Conservation (phyloP, 2,797 vertebrate genomes). For the Argya squamiceps region DNA sequence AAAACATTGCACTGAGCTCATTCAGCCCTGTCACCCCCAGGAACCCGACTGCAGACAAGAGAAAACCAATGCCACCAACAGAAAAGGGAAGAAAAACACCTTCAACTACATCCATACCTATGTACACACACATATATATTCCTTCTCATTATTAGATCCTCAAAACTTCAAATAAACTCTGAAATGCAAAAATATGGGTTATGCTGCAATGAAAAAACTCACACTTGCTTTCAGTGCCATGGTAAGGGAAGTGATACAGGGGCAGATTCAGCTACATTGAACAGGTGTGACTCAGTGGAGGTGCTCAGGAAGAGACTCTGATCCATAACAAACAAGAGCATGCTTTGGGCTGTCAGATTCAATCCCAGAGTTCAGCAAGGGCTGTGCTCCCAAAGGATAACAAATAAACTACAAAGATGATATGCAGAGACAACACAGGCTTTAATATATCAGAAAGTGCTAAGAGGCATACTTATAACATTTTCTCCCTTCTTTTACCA, state of each 20-base stretch:
- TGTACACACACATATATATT: fast-evolving
- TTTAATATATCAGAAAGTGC: slow-evolving; percentile 17
- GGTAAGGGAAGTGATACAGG: background rate
- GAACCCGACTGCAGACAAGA: background rate
- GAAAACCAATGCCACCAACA: background rate
- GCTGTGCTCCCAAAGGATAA: slow-evolving; percentile 44
- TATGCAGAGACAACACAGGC: background rate
- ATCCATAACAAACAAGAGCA: background rate
- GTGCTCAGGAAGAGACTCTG: background rate
- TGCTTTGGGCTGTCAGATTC: slow-evolving; percentile 15
- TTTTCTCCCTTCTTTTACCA: background rate
- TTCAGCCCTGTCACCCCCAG: background rate
- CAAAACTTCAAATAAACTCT: background rate
- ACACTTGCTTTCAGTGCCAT: background rate
- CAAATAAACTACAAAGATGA: slow-evolving; percentile 7
- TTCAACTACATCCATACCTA: background rate
- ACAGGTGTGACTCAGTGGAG: background rate
- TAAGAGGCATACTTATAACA: background rate
- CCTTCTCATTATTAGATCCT: background rate
- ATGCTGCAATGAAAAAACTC: background rate
- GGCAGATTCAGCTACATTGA: background rate
- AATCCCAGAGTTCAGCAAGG: background rate
- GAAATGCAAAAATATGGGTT: background rate
- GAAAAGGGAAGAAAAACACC: background rate
- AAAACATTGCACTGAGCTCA: background rate